Base-by-base conservation (phyloP, 2,888 invertebrate species). In the Elaeidobius kamerunicus region DNA sequence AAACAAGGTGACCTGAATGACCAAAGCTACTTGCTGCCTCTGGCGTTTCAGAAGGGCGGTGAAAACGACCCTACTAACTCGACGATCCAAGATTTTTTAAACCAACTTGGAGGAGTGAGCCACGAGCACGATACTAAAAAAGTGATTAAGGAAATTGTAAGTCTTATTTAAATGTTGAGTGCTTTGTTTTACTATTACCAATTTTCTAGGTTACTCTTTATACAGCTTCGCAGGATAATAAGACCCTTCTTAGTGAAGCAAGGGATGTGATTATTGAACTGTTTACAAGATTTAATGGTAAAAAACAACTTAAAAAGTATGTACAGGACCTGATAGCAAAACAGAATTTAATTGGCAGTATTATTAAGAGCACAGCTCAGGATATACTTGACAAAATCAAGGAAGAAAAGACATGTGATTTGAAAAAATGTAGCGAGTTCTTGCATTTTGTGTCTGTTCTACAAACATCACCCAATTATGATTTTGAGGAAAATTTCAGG, bases 231-330 rank as follows among this genome's bases (percentile, higher is more conserved):
- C 45, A 30, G 19, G 50, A 50, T 12, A 53, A 53, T 36, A 38
- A 34, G 17, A 78, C 56, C 16, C 88, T 71, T 19, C 83, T 81
- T 39, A 78, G 75, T 2, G 60, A 61, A 48, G 61, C 59, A 27
- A 61, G 59, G 52, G 59, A 61, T 40, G 38, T 62, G 11, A 23
- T 66, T 17, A 58, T 66, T 36, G 58, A 63, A 39, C 56, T 62
- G 48, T 64, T 65, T 43, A 59, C 60, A 5, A 58, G 39, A 38
- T 63, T 56, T 41, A 58, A 50, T 54, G 39, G 50, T 16, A 65
- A 62, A 47, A 65, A 63, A 49, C 56, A 57, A 17, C 28, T 64
- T 23, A 63, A 60, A 45, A 66, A 65, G 48, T 63, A 60, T 52
- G 23, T 65, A 30, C 63, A 59, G 44, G 63, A 61, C 28, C 43